Conservation (phyloP, 2,113 vertebrate species). For the Panurus biarmicus region DNA sequence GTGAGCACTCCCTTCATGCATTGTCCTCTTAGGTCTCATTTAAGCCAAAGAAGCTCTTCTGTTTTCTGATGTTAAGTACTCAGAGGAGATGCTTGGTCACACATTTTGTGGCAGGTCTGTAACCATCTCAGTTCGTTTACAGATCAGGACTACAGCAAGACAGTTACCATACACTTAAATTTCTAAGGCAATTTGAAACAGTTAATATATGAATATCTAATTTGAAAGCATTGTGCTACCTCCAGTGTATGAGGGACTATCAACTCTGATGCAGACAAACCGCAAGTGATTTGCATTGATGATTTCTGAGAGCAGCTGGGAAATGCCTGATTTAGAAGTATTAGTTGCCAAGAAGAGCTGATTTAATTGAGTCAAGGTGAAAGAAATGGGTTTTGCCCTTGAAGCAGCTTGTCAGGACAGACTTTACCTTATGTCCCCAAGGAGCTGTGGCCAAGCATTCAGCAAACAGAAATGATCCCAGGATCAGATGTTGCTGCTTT, state of each 20-base stretch:
- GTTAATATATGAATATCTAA: neutral
- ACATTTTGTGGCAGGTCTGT: neutral
- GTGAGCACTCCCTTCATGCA: accelerated
- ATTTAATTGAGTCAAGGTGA: slow-evolving; percentile 31
- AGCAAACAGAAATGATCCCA: neutral
- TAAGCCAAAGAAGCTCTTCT: neutral
- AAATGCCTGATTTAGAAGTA: neutral
- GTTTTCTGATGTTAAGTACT: neutral
- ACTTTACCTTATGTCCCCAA: slow-evolving; percentile 8
- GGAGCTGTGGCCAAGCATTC: neutral
- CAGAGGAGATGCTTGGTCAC: neutral
- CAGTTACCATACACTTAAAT: neutral
- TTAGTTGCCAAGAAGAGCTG: neutral
- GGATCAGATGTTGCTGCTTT: slow-evolving; percentile 56
- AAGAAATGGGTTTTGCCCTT: slow-evolving; percentile 2
- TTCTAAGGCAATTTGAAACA: neutral
- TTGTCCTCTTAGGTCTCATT: neutral
- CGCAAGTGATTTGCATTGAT: neutral
- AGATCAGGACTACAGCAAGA: neutral
- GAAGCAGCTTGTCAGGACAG: neutral
- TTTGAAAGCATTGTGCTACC: neutral
- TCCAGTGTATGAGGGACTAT: neutral
- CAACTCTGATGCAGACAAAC: neutral
- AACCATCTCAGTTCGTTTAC: neutral
- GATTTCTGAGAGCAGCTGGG: slow-evolving; percentile 16